Evolutionary conservation across 2,797 vertebrate genomes (phyloP).

Genomic region (Acanthis flammea): DNA sequence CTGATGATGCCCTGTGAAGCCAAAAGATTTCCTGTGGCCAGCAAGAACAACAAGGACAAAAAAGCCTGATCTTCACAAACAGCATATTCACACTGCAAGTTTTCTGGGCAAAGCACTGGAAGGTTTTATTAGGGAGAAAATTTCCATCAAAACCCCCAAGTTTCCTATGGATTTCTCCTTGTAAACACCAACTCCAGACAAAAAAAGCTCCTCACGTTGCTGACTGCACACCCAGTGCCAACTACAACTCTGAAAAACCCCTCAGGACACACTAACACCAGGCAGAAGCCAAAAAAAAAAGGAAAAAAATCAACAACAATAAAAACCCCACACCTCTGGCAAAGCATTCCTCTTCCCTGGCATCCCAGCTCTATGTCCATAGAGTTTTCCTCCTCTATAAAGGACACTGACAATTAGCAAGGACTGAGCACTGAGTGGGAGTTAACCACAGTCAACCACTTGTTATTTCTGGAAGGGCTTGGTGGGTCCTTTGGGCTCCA

Average conservation of each 20-base stretch:
- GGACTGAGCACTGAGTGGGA: background rate
- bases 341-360: background rate
- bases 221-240: background rate
- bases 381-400: background rate
- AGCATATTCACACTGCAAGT: background rate
- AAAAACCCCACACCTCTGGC: conserved; percentile 17
- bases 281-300: background rate
- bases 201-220: background rate
- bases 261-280: background rate
- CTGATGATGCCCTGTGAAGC: background rate
- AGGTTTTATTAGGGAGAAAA: background rate
- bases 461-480: conserved; percentile 45
- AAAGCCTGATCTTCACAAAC: background rate
- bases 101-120: background rate
- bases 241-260: background rate
- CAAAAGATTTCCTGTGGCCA: background rate
- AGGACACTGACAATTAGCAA: background rate
- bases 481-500: background rate
- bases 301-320: background rate
- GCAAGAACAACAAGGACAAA: background rate
- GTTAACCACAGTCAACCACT: conserved; percentile 5
- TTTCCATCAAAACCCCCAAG: conserved; percentile 3
- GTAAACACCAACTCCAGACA: background rate
- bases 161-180: conserved; percentile 28
- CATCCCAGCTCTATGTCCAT: background rate